phyloP scores from a whole-genome alignment of 2,888 invertebrate species.

The Drosophila neonasuta region DNA sequence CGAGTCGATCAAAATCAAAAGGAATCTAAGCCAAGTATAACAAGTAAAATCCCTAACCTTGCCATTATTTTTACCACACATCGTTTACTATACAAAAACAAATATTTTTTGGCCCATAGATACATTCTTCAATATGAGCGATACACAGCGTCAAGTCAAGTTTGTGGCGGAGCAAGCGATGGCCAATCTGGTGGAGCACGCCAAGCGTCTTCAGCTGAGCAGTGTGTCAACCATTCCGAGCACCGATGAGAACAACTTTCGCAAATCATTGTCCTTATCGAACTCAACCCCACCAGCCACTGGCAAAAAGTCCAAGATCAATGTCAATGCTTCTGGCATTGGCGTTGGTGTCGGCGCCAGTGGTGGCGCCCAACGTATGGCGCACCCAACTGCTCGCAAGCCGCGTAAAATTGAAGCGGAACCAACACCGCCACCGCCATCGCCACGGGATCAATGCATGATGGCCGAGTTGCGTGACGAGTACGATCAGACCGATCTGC shows the following conservation, averaged over 20 bases:
- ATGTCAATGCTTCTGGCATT: neutral
- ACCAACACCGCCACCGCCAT: constrained; percentile 59
- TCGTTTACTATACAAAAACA: neutral
- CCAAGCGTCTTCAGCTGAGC: constrained; percentile 42
- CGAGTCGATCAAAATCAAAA: constrained; percentile 31
- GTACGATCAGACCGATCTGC: constrained; percentile 34
- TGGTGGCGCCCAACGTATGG: neutral
- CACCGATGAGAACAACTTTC: neutral
- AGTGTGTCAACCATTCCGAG: constrained; percentile 21
- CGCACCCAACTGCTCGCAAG: constrained; percentile 6
- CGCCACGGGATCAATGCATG: constrained; percentile 44
- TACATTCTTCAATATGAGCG: constrained; percentile 31
- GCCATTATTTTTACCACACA: neutral
- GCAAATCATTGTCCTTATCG: neutral
- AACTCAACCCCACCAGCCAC: neutral
- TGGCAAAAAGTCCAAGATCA: neutral
- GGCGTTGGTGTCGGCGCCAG: neutral
- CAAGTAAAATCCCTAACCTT: constrained; percentile 6
- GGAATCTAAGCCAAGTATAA: constrained; percentile 21
- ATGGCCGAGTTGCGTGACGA: constrained; percentile 37
- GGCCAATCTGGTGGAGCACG: constrained; percentile 39
- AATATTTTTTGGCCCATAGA: neutral
- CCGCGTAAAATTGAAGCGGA: constrained; percentile 31
- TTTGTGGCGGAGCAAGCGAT: constrained; percentile 37
- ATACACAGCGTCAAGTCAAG: constrained; percentile 20